Conservation (phyloP, 2,113 vertebrate species). For the Rhinolophus sinicus region DNA sequence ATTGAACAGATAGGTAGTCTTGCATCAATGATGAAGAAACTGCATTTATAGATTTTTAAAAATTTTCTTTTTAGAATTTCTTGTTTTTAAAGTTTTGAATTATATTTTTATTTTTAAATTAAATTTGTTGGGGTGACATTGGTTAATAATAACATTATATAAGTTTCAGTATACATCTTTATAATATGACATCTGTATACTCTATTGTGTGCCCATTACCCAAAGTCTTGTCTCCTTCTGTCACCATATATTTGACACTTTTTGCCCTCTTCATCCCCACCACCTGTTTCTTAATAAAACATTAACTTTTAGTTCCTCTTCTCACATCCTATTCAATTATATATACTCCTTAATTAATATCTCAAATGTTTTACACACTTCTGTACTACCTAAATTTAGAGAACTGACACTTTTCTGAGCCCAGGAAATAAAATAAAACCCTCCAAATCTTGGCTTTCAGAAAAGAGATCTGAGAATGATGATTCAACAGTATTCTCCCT, state of each 20-base stretch:
- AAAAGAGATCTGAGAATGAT: not conserved
- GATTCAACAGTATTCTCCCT: not conserved
- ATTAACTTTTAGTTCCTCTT: not conserved
- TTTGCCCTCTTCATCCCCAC: not conserved
- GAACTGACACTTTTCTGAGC: not conserved
- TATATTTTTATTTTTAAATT: not conserved
- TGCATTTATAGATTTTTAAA: not conserved
- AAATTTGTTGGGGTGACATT: not conserved
- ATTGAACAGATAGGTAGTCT: not conserved
- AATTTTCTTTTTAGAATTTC: not conserved
- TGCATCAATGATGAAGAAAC: not conserved
- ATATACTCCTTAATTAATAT: not conserved
- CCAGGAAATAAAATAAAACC: not conserved
- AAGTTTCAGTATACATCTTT: not conserved
- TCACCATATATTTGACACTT: not conserved
- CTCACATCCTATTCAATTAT: not conserved
- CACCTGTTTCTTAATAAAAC: not conserved
- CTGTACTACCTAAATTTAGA: not conserved
- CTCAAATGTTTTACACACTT: not conserved
- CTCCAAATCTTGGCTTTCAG: not conserved
- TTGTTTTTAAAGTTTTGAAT: not conserved
- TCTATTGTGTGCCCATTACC: not conserved
- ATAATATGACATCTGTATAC: not conserved
- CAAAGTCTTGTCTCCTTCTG: not conserved
- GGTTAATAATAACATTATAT: not conserved